Evolutionary conservation across 2,888 invertebrate genomes (phyloP), one percentile per base, ranked within the genome.

Genomic region (Zeuzera pyrina): DNA sequence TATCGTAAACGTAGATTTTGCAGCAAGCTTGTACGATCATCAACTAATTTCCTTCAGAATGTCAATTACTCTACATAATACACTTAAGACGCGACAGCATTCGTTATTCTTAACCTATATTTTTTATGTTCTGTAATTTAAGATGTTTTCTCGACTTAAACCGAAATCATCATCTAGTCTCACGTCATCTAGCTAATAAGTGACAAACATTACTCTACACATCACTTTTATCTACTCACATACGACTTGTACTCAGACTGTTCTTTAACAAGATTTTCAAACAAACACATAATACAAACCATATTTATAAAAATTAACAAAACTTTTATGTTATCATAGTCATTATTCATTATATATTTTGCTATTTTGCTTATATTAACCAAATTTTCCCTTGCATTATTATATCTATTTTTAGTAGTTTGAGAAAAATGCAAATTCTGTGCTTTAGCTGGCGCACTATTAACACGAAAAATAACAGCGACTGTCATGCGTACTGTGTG

Each of bases 401-500:
- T n/a, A n/a, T n/a, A n/a, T n/a, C n/a, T n/a, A 47, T 56, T 57
- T 38, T 47, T 43, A 56, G 61, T 69, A 68, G 59, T 59, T 72
- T 63, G 62, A 51, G 24, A 40, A 61, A 29, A 25, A 55, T 52
- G 56, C 53, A 58, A 60, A 52, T 48, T 59, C 50, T 63, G 57
- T 54, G 79, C 79, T 83, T 77, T 47, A 65, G 78, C 81, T 58
- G 63, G 49, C 57, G 78, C 79, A 72, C 67, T 74, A 72, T 55
- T 74, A 72, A 71, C 59, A 47, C 33, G 8, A 49, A 52, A 37
- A 41, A 42, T 66, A 71, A 70, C 58, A 59, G 79, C 77, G 66
- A 81, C 83, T 81, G 83, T 79, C 65, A 77, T 83, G 83, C 83
- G 83, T 83, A 81, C 81, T 69, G 64, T 68, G 67, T 66, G 52